phyloP scores from a whole-genome alignment of 2,888 invertebrate genomes.

The Ophion ventricosus region DNA sequence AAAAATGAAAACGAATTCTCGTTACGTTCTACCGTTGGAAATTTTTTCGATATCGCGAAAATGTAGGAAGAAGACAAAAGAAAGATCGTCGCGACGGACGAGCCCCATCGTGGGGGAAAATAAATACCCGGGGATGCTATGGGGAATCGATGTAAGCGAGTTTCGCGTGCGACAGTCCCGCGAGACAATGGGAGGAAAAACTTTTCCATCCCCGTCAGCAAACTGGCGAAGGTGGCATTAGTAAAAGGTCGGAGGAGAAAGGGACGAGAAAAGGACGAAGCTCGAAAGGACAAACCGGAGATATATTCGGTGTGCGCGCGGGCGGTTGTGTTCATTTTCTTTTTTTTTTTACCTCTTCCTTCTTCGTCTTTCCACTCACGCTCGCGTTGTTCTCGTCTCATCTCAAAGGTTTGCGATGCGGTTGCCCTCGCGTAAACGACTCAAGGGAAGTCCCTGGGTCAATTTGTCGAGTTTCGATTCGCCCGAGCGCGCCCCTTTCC shows the following conservation, averaged over 20 bases:
- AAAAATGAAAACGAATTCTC: no score
- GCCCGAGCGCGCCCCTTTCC: background rate
- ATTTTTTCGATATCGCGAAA: no score
- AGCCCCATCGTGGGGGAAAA: no score
- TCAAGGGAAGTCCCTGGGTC: slow-evolving; percentile 41
- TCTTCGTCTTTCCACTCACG: background rate
- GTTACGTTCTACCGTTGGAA: no score
- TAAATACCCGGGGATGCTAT: no score
- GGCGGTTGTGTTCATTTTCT: background rate
- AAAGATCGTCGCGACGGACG: no score
- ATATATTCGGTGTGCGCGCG: slow-evolving; percentile 11
- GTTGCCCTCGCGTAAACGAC: slow-evolving; percentile 32
- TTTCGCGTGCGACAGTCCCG: slow-evolving; percentile 2
- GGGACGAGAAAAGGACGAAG: slow-evolving; percentile 10
- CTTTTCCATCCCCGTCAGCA: slow-evolving; percentile 25
- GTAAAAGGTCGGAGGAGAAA: background rate
- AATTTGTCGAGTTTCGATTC: slow-evolving; percentile 44
- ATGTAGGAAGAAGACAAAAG: no score
- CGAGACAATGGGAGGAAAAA: slow-evolving; percentile 9
- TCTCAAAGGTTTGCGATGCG: slow-evolving; percentile 23
- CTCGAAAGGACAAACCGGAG: slow-evolving; percentile 10
- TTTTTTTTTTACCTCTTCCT: background rate
- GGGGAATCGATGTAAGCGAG: slow-evolving; percentile 20
- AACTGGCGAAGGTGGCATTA: slow-evolving; percentile 1
- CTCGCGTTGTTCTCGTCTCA: slow-evolving; percentile 23